Conservation (phyloP, 2,797 vertebrate species). For the Poeciliopsis infans region DNA sequence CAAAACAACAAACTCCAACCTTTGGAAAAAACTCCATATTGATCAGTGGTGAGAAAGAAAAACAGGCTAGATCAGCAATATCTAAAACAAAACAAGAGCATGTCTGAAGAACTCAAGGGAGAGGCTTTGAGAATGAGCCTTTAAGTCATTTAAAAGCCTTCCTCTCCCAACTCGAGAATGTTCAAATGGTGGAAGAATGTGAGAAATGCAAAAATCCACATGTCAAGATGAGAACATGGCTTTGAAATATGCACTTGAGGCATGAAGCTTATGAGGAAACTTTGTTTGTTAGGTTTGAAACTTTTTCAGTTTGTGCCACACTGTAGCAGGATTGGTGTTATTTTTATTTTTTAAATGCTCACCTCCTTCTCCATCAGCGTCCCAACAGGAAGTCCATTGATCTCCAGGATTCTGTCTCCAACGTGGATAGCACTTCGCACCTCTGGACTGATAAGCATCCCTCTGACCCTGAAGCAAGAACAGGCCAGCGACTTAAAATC, state of each 20-base stretch:
- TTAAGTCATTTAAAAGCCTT: constrained; percentile 46
- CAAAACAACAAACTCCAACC: constrained; percentile 7
- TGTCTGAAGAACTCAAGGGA: constrained; percentile 27
- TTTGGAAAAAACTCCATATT: neutral
- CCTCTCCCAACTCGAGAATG: constrained; percentile 57
- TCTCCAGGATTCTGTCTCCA: constrained; percentile 95
- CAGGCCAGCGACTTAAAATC: neutral
- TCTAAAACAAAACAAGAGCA: constrained; percentile 22
- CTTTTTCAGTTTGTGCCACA: neutral
- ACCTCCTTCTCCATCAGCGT: constrained; percentile 91
- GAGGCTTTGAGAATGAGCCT: constrained; percentile 44
- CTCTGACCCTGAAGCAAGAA: constrained; percentile 84
- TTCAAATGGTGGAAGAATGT: constrained; percentile 52
- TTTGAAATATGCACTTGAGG: constrained; percentile 19
- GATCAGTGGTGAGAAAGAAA: neutral
- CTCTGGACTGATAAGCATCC: constrained; percentile 92
- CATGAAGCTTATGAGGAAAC: constrained; percentile 9
- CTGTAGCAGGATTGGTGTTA: neutral
- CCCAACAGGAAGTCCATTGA: constrained; percentile 91
- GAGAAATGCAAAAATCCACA: constrained; percentile 52
- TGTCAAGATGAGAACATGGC: constrained; percentile 15
- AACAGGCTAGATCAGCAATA: neutral
- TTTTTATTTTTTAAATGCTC: constrained; percentile 1
- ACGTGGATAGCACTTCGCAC: constrained; percentile 93
- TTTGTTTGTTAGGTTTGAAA: constrained; percentile 15